Conservation (phyloP, 1,140 invertebrate genomes). For the Drosophila lacertosa region DNA sequence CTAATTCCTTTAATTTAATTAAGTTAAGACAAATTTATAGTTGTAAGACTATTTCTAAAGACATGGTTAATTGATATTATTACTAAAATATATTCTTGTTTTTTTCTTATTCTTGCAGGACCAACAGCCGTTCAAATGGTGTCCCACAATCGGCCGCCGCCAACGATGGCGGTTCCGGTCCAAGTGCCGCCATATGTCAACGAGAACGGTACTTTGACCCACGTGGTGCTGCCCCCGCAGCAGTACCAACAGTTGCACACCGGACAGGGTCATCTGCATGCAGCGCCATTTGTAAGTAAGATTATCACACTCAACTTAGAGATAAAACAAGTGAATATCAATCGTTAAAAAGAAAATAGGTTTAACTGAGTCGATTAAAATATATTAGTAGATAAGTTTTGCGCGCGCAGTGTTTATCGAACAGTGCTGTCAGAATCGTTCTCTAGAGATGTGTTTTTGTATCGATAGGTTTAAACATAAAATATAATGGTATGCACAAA, state of each 20-base stretch:
- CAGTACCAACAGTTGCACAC: constrained; percentile 87
- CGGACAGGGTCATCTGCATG: constrained; percentile 83
- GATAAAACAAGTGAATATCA: constrained; percentile 28
- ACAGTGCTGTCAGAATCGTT: background rate
- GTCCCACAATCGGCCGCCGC: constrained; percentile 90
- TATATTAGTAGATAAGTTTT: too few species aligned
- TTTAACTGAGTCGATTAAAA: constrained; percentile 24
- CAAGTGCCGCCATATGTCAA: constrained; percentile 96
- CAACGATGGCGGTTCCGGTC: constrained; percentile 94
- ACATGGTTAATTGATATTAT: too few species aligned
- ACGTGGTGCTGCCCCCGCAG: constrained; percentile 92
- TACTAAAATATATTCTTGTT: constrained; percentile 12
- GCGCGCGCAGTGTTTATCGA: constrained; percentile 20
- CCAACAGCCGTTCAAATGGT: constrained; percentile 93
- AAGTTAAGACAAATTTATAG: too few species aligned
- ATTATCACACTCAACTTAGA: background rate
- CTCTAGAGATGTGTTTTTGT: background rate
- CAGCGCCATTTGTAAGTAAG: constrained; percentile 79
- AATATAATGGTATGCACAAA: too few species aligned
- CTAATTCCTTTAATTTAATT: too few species aligned
- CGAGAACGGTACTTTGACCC: constrained; percentile 92
- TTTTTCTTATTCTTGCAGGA: constrained; percentile 83
- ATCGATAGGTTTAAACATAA: background rate
- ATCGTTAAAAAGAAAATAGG: constrained; percentile 1
- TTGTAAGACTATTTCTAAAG: too few species aligned